Evolutionary conservation across 2,888 invertebrate genomes (phyloP).

Genomic region (Yponomeuta cagnagella): DNA sequence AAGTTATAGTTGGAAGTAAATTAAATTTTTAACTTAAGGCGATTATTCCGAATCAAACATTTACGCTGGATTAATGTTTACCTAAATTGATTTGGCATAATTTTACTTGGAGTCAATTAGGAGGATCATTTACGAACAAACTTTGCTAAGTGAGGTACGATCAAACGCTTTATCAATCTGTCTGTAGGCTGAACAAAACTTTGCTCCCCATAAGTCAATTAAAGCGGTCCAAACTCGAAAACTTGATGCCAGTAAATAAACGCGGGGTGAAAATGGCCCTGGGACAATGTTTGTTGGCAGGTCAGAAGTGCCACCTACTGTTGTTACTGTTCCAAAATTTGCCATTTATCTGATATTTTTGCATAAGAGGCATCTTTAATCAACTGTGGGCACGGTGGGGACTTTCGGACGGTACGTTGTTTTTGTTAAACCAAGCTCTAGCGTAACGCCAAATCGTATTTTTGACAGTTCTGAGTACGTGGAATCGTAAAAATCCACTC

Average conservation of each 20-base stretch:
- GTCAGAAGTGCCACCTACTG: neutral
- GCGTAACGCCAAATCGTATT: too few relatives aligned
- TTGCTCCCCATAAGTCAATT: conserved; percentile 39
- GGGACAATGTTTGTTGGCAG: neutral
- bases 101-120: neutral
- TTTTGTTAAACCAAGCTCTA: too few relatives aligned
- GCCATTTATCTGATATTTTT: too few relatives aligned
- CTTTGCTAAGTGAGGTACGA: neutral
- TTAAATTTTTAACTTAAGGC: neutral
- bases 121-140: neutral
- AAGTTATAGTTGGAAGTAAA: too few relatives aligned
- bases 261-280: conserved; percentile 34
- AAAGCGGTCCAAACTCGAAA: conserved; percentile 29
- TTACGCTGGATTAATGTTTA: neutral
- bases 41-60: too few relatives aligned
- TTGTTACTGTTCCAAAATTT: neutral
- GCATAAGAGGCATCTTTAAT: too few relatives aligned
- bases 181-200: conserved; percentile 10
- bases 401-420: too few relatives aligned
- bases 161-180: conserved; percentile 18
- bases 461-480: too few relatives aligned
- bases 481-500: too few relatives aligned
- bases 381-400: too few relatives aligned
- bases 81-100: neutral
- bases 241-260: conserved; percentile 58